phyloP scores from a whole-genome alignment of 1,140 invertebrate genomes.

The Tyrophagus putrescentiae region DNA sequence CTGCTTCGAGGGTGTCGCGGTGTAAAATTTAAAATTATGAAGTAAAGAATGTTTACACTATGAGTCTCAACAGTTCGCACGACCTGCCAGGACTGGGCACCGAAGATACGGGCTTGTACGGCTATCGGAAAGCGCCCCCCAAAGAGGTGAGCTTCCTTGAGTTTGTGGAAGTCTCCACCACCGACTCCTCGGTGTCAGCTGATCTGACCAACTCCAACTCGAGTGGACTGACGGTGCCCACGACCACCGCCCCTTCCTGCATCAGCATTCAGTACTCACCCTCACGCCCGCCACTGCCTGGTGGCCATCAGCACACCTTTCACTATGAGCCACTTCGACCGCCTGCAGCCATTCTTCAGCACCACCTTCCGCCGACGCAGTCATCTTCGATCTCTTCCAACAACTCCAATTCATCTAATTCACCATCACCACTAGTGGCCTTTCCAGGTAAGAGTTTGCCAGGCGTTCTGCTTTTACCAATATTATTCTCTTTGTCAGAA shows the following conservation, averaged over 20 bases:
- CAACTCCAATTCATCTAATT: slow-evolving; percentile 8
- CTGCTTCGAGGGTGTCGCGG: too few species aligned
- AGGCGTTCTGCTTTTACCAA: too few species aligned
- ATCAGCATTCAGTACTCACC: not conserved
- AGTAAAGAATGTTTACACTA: too few species aligned
- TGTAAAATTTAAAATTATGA: too few species aligned
- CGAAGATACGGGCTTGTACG: too few species aligned
- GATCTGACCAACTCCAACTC: not conserved
- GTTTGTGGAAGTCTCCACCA: slow-evolving; percentile 2
- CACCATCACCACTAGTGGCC: slow-evolving; percentile 3
- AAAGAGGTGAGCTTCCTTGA: slow-evolving; percentile 14
- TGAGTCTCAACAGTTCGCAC: too few species aligned
- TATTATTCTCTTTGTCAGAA: too few species aligned
- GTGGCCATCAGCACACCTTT: not conserved
- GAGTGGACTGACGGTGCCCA: not conserved
- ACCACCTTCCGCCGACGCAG: too few species aligned
- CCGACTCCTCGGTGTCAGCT: not conserved
- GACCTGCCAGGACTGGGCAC: too few species aligned
- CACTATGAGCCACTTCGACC: slow-evolving; percentile 14
- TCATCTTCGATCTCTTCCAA: too few species aligned
- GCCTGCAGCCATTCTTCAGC: not conserved
- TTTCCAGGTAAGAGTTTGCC: too few species aligned
- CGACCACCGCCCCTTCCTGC: not conserved
- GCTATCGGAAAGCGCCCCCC: too few species aligned
- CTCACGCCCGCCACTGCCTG: not conserved